Evolutionary conservation across 2,797 vertebrate species (phyloP).

Genomic region (Poecilia gillii): DNA sequence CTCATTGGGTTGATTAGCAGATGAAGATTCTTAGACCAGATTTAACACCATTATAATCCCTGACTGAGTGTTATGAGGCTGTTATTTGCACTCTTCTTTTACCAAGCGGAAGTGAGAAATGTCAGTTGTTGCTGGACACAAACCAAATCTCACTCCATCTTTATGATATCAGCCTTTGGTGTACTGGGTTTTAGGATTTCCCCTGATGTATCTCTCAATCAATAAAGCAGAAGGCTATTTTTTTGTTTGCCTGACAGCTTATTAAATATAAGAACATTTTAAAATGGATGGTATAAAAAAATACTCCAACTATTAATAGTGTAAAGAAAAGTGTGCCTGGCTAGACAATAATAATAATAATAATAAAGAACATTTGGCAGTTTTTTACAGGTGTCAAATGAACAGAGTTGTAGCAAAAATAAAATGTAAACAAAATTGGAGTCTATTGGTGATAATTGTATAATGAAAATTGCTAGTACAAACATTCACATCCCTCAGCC

Average conservation of each 20-base stretch:
- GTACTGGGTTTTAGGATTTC: not conserved
- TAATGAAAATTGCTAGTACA: slow-evolving; percentile 20
- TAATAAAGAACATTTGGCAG: slow-evolving; percentile 35
- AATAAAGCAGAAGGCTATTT: not conserved
- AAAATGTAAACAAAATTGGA: slow-evolving; percentile 10
- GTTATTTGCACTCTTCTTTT: not conserved
- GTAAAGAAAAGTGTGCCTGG: not conserved
- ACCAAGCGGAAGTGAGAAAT: not conserved
- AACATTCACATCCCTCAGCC: not conserved
- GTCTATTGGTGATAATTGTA: slow-evolving; percentile 32
- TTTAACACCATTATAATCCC: not conserved
- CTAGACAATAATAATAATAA: not conserved
- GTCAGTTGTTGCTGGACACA: not conserved
- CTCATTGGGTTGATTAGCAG: not conserved
- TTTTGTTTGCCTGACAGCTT: not conserved
- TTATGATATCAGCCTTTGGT: not conserved
- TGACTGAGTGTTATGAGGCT: not conserved
- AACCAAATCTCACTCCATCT: not conserved
- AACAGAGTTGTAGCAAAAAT: slow-evolving; percentile 12
- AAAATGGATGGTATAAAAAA: not conserved
- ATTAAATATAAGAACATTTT: not conserved
- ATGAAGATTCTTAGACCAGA: not conserved
- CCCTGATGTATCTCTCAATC: not conserved
- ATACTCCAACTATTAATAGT: not conserved
- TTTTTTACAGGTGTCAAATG: slow-evolving; percentile 27